Percentiles rank a stretch among this genome's conserved stretches.
phyloP scores from a whole-genome alignment of 2,113 vertebrate genomes.

The Leucosticte australis region DNA sequence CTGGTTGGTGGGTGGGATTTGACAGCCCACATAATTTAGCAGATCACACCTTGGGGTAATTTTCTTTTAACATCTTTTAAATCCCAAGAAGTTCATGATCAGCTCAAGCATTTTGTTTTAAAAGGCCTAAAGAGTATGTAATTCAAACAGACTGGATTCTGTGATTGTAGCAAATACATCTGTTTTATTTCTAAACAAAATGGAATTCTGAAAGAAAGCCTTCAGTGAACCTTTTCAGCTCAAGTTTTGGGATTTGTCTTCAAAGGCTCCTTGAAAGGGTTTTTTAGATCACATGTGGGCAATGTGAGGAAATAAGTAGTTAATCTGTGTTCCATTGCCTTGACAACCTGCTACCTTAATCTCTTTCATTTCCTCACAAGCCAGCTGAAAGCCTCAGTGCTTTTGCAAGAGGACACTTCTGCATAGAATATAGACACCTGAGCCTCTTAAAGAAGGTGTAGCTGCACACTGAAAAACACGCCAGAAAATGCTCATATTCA shows the following conservation, averaged over 20 bases:
- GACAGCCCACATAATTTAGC: neutral
- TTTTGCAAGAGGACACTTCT: neutral
- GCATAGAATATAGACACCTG: neutral
- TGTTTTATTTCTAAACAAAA: neutral
- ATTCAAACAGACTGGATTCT: neutral
- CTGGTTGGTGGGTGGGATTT: neutral
- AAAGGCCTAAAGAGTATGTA: neutral
- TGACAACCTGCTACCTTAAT: neutral
- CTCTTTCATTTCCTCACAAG: neutral
- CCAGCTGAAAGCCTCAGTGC: neutral
- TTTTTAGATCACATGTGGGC: neutral
- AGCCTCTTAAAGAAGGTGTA: neutral
- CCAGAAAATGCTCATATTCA: neutral
- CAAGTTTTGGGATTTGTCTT: neutral
- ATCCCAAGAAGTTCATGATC: neutral
- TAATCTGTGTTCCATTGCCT: neutral
- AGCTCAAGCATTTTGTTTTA: neutral
- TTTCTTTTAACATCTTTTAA: neutral
- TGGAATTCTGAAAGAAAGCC: neutral
- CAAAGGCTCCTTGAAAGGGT: neutral
- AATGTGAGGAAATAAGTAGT: neutral
- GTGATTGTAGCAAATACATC: neutral
- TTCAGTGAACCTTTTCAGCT: neutral
- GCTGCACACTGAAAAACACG: neutral
- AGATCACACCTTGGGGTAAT: neutral